Evolutionary conservation across 2,113 vertebrate genomes (phyloP).

Genomic region (Telmatochromis brichardi): DNA sequence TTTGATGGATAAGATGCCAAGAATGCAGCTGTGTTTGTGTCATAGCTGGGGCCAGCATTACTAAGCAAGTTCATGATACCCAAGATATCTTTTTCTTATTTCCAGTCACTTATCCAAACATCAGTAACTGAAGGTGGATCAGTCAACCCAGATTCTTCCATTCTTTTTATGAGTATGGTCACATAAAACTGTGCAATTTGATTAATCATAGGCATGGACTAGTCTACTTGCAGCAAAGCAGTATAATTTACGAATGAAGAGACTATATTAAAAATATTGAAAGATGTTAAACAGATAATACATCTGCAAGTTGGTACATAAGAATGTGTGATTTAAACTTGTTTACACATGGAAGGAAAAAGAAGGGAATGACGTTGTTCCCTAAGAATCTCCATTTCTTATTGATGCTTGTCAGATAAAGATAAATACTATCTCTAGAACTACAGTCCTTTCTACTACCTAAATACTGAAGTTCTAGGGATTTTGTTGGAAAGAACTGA

Average conservation of each 20-base stretch:
- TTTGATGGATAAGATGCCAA: background rate
- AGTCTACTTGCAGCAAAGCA: background rate
- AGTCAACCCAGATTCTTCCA: background rate
- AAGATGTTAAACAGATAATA: background rate
- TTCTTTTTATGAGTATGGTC: background rate
- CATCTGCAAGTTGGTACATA: background rate
- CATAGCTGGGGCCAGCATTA: background rate
- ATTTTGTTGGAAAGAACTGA: background rate
- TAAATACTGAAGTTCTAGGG: background rate
- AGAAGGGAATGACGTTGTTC: background rate
- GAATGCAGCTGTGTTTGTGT: background rate
- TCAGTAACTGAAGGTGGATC: background rate
- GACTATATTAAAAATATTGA: background rate
- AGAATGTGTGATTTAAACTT: background rate
- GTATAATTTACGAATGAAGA: background rate
- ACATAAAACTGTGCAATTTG: background rate
- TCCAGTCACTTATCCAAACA: background rate
- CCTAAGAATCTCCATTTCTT: background rate
- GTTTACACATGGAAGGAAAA: background rate
- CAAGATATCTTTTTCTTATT: background rate
- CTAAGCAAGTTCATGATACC: background rate
- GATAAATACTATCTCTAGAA: background rate
- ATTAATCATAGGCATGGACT: background rate
- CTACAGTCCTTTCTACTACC: background rate
- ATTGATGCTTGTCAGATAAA: background rate